A percentile compares a stretch with the other conserved stretches of the same genome.
These are phyloP conservation scores for Todiramphus saurophagus DNA, from an alignment of 2,113 vertebrate species.

Conservation along the genomic window DNA sequence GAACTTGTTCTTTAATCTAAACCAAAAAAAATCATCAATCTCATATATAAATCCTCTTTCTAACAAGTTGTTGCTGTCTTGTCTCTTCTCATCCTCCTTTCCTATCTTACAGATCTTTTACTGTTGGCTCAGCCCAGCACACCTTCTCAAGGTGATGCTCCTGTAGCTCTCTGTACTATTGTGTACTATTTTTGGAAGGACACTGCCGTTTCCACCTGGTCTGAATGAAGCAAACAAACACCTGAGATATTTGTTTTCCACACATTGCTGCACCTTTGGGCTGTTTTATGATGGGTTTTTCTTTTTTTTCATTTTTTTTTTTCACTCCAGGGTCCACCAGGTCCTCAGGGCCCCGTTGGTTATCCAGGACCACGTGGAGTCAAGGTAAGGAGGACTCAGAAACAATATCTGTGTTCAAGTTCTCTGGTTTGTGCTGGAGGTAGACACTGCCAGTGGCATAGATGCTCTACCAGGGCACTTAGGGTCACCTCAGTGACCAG, in stretches of 20 bases:
- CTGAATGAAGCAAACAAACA: background rate
- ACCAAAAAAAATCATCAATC: fast-evolving
- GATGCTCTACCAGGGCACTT: no score
- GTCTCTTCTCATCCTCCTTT: background rate
- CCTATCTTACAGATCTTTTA: background rate
- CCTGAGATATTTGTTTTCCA: background rate
- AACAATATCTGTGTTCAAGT: fast-evolving
- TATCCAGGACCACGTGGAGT: slow-evolving; percentile 94
- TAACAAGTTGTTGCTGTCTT: background rate
- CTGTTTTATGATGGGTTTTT: background rate
- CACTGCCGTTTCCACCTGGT: fast-evolving
- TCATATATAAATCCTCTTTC: background rate
- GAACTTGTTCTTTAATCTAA: background rate
- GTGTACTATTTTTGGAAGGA: background rate
- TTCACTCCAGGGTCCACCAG: slow-evolving; percentile 85
- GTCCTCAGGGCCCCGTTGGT: slow-evolving; percentile 93
- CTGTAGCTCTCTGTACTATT: background rate
- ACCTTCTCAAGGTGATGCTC: background rate
- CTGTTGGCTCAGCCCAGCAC: background rate
- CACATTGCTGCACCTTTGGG: fast-evolving
- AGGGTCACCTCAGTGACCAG: background rate
- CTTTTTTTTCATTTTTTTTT: background rate
- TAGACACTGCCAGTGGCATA: background rate
- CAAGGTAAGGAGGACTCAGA: slow-evolving; percentile 81
- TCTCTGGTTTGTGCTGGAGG: background rate